Base-by-base conservation (phyloP, 2,888 invertebrate species). In the Labia minor region DNA sequence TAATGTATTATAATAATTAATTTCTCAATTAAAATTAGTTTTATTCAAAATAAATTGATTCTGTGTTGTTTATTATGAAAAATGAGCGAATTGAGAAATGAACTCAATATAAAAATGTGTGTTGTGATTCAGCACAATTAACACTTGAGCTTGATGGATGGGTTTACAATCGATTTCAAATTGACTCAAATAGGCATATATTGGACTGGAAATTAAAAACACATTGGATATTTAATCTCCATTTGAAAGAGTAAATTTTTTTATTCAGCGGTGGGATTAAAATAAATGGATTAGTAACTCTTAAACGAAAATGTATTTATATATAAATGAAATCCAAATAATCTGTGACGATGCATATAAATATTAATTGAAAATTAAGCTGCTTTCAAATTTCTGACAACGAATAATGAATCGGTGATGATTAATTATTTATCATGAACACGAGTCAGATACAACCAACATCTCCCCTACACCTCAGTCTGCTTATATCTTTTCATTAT, bases 291-390 rank as follows among this genome's bases (percentile, higher is more conserved):
- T 33, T 11, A 8, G 11, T 33, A 33, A 33, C 6, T 33, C 33
- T 33, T 33, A 33, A 33, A 33, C 6, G 33, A 33, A 11, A 33
- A 11, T 11, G 33, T 11, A n/a, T n/a, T n/a, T n/a, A n/a, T n/a
- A n/a, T 26, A 26, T 26, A 26, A 8, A 26, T 26, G 26, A 16
- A 49, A 49, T 49, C 49, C 49, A 49, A 49, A 49, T 49, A 49
- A 10, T 49, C 49, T 49, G 49, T 49, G 49, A 4, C 49, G 4
- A 49, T 49, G 49, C n/a, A 49, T 49, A 49, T 49, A 49, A 49
- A 49, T 49, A 49, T 49, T 49, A 49, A 49, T 49, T 49, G 49
- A 49, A 49, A 49, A 49, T 49, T 49, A 49, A 49, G 49, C 49
- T 16, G 49, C 14, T 14, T 49, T 49, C n/a, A 4, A 2, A 49